Evolutionary conservation across 2,113 vertebrate species (phyloP).

Genomic region (Corynorhinus townsendii): DNA sequence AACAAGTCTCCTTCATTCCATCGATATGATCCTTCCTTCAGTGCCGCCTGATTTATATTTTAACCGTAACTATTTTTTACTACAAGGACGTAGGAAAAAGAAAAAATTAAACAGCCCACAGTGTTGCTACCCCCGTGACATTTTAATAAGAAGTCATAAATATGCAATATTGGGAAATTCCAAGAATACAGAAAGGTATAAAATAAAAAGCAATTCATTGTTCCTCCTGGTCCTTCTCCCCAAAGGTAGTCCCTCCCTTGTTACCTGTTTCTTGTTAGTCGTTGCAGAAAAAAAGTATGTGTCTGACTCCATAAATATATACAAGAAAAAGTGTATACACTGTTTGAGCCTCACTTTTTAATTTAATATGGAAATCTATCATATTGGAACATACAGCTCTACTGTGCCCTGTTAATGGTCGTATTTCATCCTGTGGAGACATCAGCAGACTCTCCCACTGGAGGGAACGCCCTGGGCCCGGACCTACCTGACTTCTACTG

Average conservation of each 20-base stretch:
- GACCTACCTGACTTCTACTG: neutral
- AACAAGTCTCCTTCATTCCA: neutral
- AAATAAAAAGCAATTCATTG: neutral
- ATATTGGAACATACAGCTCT: neutral
- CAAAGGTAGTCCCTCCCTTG: neutral
- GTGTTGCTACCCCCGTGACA: neutral
- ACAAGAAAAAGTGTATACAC: neutral
- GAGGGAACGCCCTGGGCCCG: neutral
- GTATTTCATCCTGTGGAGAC: neutral
- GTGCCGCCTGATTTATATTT: neutral
- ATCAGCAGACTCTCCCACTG: neutral
- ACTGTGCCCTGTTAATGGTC: neutral
- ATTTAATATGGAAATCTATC: neutral
- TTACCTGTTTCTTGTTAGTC: neutral
- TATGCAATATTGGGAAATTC: neutral
- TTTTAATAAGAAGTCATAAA: conserved; percentile 2
- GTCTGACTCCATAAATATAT: neutral
- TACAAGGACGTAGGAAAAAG: neutral
- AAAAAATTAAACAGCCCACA: neutral
- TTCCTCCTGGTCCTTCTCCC: neutral
- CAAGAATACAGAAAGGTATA: neutral
- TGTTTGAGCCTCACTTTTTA: neutral
- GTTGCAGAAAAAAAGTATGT: neutral
- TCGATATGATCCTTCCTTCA: neutral
- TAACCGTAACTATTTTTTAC: neutral